phyloP scores from a whole-genome alignment of 2,888 invertebrate genomes.

The Melolontha melolontha region DNA sequence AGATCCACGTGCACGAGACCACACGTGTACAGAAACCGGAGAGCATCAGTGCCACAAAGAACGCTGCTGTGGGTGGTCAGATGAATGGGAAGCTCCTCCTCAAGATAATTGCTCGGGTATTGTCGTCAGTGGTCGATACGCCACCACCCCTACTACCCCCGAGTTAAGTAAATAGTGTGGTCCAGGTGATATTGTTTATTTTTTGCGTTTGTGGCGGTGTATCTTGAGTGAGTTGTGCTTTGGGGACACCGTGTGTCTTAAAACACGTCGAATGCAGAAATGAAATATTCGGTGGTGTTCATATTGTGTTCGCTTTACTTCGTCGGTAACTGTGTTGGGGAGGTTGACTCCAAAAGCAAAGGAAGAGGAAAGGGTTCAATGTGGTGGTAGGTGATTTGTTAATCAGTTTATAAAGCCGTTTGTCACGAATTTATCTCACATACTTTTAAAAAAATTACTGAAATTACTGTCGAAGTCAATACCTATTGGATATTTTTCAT shows the following conservation, averaged over 20 bases:
- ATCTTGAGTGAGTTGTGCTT: constrained; percentile 50
- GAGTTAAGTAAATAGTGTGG: constrained; percentile 62
- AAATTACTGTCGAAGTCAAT: too few species aligned
- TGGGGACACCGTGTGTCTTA: constrained; percentile 20
- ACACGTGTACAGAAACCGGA: constrained; percentile 59
- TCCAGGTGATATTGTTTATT: constrained; percentile 65
- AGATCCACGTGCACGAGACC: constrained; percentile 61
- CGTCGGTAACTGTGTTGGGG: constrained; percentile 52
- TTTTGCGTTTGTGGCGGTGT: constrained; percentile 62
- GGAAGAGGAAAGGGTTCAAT: constrained; percentile 88
- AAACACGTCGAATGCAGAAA: constrained; percentile 47
- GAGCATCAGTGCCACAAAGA: constrained; percentile 60
- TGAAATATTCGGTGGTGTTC: constrained; percentile 55
- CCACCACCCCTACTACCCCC: constrained; percentile 62
- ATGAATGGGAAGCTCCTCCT: constrained; percentile 57
- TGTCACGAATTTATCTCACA: not conserved
- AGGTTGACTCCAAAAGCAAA: constrained; percentile 64
- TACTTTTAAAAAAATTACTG: not conserved
- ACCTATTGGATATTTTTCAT: too few species aligned
- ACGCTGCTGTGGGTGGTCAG: constrained; percentile 63
- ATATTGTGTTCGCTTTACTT: constrained; percentile 53
- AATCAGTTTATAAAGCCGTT: constrained; percentile 8
- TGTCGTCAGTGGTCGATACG: constrained; percentile 57
- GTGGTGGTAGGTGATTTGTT: constrained; percentile 83
- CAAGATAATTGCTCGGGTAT: constrained; percentile 55